These are phyloP conservation scores for Druon quercuslanigerum DNA, from an alignment of 1,140 invertebrate species.

Conservation along the genomic window DNA sequence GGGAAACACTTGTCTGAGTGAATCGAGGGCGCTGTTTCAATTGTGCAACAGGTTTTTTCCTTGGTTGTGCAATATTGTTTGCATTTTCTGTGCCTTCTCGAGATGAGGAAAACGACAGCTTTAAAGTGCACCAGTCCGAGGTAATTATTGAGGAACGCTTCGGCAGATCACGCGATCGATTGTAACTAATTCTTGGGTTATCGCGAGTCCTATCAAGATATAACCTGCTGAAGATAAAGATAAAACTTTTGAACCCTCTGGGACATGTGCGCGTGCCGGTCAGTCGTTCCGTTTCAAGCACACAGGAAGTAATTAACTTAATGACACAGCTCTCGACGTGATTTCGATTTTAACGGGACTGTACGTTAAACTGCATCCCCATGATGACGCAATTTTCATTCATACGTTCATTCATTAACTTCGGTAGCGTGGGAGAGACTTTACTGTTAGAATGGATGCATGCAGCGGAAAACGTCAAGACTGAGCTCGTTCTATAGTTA, in stretches of 20 bases:
- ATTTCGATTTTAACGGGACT: slow-evolving; percentile 26
- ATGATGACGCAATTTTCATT: slow-evolving; percentile 46
- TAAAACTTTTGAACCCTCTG: background rate
- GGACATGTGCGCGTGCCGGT: background rate
- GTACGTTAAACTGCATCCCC: slow-evolving; percentile 12
- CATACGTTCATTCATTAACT: slow-evolving; percentile 43
- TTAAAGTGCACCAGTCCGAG: background rate
- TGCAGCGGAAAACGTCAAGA: background rate
- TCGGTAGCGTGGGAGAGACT: background rate
- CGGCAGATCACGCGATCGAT: background rate
- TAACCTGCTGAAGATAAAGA: too few relatives aligned
- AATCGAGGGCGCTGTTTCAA: slow-evolving; percentile 24
- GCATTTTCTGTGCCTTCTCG: background rate
- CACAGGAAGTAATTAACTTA: slow-evolving; percentile 25
- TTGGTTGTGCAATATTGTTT: slow-evolving; percentile 6
- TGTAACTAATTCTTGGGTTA: background rate
- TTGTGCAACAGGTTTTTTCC: slow-evolving; percentile 22
- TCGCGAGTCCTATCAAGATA: background rate
- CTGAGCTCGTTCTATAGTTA: background rate
- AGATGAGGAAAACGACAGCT: background rate
- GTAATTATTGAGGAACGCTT: background rate
- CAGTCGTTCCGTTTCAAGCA: background rate
- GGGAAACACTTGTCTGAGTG: slow-evolving; percentile 4
- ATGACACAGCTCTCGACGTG: slow-evolving; percentile 22
- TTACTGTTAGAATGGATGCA: background rate